Evolutionary conservation across 2,888 invertebrate species (phyloP).

Genomic region (Rambutsinella grinnellia): DNA sequence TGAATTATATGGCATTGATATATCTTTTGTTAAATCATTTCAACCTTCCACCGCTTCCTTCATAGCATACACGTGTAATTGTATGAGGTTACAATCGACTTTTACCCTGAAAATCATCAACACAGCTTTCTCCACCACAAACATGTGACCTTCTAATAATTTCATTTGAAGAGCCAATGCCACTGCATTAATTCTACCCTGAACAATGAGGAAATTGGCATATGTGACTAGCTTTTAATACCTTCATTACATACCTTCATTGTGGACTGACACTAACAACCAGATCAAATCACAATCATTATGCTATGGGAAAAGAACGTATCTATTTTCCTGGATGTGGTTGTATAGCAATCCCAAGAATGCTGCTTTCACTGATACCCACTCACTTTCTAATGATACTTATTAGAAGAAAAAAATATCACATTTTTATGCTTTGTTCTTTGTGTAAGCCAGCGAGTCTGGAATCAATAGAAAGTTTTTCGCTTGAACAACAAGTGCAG

Average conservation of each 20-base stretch:
- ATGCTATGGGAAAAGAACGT: not conserved
- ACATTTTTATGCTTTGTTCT: not conserved
- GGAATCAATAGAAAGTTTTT: not conserved
- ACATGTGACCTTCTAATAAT: too few relatives aligned
- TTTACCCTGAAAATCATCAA: too few relatives aligned
- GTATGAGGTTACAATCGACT: too few relatives aligned
- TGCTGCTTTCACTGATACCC: conserved; percentile 3
- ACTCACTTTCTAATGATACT: not conserved
- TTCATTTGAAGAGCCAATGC: too few relatives aligned
- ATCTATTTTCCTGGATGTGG: conserved; percentile 31
- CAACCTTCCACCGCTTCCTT: too few relatives aligned
- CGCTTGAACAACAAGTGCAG: not conserved
- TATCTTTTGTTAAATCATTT: too few relatives aligned
- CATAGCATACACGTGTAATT: too few relatives aligned
- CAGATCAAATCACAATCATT: too few relatives aligned
- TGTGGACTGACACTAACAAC: not conserved
- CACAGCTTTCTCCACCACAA: too few relatives aligned
- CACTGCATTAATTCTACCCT: too few relatives aligned
- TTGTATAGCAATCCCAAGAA: conserved; percentile 22
- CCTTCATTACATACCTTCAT: not conserved
- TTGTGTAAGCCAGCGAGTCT: not conserved
- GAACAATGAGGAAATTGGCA: too few relatives aligned
- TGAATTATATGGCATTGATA: too few relatives aligned
- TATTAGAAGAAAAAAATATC: not conserved
- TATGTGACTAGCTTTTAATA: not conserved